These are phyloP conservation scores for Scarus forsteni DNA, from an alignment of 2,797 vertebrate species.

Conservation along the genomic window DNA sequence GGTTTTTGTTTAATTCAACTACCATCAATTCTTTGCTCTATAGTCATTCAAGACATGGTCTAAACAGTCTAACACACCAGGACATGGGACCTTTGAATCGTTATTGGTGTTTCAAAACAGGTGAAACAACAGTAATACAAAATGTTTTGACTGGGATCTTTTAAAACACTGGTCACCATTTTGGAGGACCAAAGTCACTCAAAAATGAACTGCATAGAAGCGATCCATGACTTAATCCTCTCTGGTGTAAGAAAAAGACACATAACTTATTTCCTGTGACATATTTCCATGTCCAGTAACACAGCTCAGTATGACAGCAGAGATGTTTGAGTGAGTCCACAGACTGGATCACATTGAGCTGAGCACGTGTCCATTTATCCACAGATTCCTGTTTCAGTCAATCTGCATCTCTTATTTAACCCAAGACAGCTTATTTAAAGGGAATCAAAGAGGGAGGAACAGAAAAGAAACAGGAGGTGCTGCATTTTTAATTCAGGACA, in stretches of 20 bases:
- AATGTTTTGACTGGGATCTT: no score
- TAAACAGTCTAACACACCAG: no score
- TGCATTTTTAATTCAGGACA: slow-evolving; percentile 80
- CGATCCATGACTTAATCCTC: slow-evolving; percentile 3
- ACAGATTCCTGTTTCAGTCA: slow-evolving; percentile 58
- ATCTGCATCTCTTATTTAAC: slow-evolving; percentile 74
- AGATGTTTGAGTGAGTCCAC: slow-evolving; percentile 39
- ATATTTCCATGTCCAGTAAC: slow-evolving; percentile 33
- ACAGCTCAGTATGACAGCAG: slow-evolving; percentile 52
- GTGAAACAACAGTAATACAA: no score
- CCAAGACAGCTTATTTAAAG: slow-evolving; percentile 71
- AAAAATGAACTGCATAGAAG: neutral
- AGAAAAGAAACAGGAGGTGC: slow-evolving; percentile 49
- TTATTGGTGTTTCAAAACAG: no score
- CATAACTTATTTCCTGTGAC: slow-evolving; percentile 37
- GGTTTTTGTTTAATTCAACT: no score
- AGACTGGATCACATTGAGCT: slow-evolving; percentile 30
- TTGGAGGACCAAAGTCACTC: neutral
- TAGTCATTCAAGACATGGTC: no score
- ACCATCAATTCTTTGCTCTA: no score
- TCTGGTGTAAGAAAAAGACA: slow-evolving; percentile 17
- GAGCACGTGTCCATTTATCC: slow-evolving; percentile 66
- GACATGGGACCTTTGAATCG: no score
- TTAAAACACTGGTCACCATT: slow-evolving; percentile 4
- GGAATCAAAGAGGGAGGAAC: slow-evolving; percentile 47